phyloP scores from a whole-genome alignment of 2,797 vertebrate species.

The Aphelocoma californica region DNA sequence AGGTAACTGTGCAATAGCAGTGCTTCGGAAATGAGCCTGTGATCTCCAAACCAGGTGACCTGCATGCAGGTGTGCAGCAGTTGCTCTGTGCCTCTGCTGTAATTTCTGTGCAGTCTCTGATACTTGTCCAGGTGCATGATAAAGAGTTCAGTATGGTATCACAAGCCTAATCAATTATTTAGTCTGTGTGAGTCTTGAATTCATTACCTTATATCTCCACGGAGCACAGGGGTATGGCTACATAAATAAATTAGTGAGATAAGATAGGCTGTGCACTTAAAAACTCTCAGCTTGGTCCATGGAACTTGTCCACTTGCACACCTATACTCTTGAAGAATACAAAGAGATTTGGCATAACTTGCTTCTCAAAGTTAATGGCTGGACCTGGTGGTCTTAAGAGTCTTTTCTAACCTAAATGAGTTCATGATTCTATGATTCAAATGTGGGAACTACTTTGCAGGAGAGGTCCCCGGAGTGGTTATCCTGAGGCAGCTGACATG shows the following conservation, averaged over 20 bases:
- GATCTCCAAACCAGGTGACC: neutral
- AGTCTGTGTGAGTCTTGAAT: neutral
- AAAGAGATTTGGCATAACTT: neutral
- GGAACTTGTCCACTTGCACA: neutral
- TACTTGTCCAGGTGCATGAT: neutral
- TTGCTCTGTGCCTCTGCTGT: neutral
- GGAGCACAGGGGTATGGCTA: neutral
- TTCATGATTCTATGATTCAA: neutral
- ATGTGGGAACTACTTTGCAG: neutral
- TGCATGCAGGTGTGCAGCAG: neutral
- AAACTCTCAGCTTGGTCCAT: neutral
- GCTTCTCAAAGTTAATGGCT: neutral
- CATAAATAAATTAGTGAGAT: neutral
- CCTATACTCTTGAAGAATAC: neutral
- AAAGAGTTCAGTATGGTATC: neutral
- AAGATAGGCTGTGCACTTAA: neutral
- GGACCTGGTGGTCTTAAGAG: neutral
- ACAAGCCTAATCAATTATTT: slow-evolving; percentile 50
- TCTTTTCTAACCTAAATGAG: neutral
- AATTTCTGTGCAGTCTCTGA: neutral
- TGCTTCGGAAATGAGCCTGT: neutral
- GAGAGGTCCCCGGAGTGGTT: neutral
- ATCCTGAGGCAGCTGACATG: neutral
- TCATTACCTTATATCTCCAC: neutral
- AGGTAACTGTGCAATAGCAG: neutral